Base-by-base conservation (phyloP, 2,888 invertebrate genomes). In the Latrodectus elegans region DNA sequence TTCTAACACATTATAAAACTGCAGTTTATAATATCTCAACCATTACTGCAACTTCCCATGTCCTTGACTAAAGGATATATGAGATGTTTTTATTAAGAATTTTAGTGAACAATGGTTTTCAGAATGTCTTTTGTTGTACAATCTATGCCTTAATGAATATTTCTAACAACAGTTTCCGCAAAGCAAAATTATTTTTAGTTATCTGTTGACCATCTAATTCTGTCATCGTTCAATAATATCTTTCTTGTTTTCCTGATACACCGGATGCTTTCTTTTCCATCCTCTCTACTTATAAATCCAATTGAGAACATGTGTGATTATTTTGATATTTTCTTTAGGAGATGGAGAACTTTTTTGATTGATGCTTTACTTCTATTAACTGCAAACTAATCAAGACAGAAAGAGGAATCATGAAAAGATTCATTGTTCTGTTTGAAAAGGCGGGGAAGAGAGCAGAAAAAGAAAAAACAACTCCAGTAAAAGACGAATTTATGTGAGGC, bases 251-350 rank as follows among this genome's bases (percentile, higher is more conserved):
- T 76, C 14, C 17, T 52, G 15, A 52, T 53, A 26, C 60, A 67
- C 68, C 76, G 70, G 70, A 83, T 60, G 70, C 17, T 75, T 83
- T 75, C 70, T n/a, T 38, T 14, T 22, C 15, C 70, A 14, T 49
- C 22, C 70, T 70, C 26, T 83, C n/a, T 60, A 76, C 71, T 81
- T 26, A 26, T 76, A 60, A 15, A 14, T 53, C 70, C 12, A 15
- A 15, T 14, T 22, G 38, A 26, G 70, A 26, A 11, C n/a, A n/a
- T 71, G 71, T 71, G 71, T 15, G 55, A 52, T 71, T 76, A 83
- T 83, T 83, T 83, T 83, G 22, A 65, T 83, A 83, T 83, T 83
- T 81, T 81, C 75, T 82, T 84, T 78, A 72, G 72, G 84, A 65
- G 77, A 12, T 15, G 10, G 72, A 77, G 84, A 78, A 78, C 38